Conservation (phyloP, 2,113 vertebrate genomes). For the Fulmarus glacialis region DNA sequence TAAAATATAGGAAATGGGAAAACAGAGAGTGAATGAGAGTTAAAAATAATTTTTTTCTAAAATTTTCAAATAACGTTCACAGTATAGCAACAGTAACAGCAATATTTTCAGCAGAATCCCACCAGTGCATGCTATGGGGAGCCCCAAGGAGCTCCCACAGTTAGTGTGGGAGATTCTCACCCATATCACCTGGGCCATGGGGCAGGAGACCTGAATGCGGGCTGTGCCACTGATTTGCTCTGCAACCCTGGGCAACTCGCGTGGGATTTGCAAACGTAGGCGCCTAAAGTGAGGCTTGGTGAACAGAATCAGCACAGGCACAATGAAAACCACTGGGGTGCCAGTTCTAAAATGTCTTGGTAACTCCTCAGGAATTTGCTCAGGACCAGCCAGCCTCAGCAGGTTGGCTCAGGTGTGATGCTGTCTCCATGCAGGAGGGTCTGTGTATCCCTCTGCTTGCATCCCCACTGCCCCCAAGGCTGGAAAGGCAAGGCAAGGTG, state of each 20-base stretch:
- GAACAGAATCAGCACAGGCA: neutral
- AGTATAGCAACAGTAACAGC: neutral
- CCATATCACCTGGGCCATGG: neutral
- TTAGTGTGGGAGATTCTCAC: neutral
- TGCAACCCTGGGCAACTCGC: neutral
- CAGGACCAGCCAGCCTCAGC: neutral
- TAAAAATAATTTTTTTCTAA: neutral
- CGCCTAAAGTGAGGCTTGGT: neutral
- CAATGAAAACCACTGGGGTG: neutral
- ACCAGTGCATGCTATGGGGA: accelerated
- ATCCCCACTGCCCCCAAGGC: neutral
- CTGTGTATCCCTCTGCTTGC: neutral
- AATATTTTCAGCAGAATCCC: neutral
- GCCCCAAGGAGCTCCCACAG: neutral
- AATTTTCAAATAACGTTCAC: neutral
- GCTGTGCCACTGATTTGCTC: neutral
- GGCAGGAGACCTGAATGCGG: accelerated
- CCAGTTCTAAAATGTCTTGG: neutral
- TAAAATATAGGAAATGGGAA: neutral
- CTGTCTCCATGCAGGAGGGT: neutral
- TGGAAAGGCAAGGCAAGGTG: neutral
- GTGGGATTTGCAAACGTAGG: neutral
- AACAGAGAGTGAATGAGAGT: neutral
- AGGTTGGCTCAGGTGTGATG: accelerated
- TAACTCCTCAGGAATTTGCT: neutral